Conservation (phyloP, 1,140 invertebrate species). For the Theocolax elegans region DNA sequence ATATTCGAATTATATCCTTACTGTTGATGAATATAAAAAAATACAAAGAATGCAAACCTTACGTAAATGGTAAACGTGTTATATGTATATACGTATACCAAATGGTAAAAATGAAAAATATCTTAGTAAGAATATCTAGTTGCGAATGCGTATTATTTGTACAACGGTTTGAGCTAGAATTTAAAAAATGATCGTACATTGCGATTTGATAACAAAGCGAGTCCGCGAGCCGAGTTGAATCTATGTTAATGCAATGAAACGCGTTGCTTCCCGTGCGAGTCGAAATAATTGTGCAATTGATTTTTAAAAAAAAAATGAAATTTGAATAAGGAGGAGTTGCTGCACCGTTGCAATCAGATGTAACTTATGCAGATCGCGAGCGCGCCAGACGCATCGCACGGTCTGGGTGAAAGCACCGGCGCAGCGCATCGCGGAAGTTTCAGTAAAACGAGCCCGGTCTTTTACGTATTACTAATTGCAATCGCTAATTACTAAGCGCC, state of each 20-base stretch:
- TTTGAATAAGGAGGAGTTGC: slow-evolving; percentile 30
- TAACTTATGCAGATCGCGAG: slow-evolving; percentile 29
- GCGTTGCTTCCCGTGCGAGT: slow-evolving; percentile 7
- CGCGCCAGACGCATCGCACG: neutral
- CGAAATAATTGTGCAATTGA: slow-evolving; percentile 40
- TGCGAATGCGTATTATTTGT: too few species aligned
- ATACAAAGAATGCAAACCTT: too few species aligned
- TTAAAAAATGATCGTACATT: too few species aligned
- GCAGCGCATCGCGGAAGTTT: slow-evolving; percentile 16
- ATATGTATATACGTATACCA: too few species aligned
- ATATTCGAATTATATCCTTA: too few species aligned
- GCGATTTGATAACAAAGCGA: too few species aligned
- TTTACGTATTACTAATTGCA: slow-evolving; percentile 38
- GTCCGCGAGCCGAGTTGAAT: too few species aligned
- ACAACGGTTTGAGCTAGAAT: too few species aligned
- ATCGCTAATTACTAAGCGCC: slow-evolving; percentile 36
- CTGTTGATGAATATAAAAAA: too few species aligned
- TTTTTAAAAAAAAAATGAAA: slow-evolving; percentile 30
- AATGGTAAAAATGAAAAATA: too few species aligned
- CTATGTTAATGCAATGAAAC: slow-evolving; percentile 9
- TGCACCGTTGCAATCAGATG: slow-evolving; percentile 21
- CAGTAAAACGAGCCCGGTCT: slow-evolving; percentile 6
- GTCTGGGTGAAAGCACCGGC: slow-evolving; percentile 13
- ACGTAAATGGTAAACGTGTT: too few species aligned
- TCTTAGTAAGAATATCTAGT: too few species aligned